phyloP scores from a whole-genome alignment of 2,113 vertebrate species.

The Aphelocoma coerulescens region DNA sequence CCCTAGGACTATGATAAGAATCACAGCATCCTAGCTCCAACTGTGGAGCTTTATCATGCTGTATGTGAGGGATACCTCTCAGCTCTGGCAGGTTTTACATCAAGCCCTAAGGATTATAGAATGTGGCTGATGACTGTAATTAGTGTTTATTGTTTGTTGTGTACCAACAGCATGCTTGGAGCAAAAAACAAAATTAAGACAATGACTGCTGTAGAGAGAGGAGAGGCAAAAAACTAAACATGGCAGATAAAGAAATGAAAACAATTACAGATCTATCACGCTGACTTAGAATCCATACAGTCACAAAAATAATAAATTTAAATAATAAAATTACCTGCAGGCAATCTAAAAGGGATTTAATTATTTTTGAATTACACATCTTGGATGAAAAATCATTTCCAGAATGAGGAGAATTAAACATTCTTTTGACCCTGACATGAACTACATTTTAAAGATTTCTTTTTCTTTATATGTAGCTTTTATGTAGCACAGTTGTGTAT shows the following conservation, averaged over 20 bases:
- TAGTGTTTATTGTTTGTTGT: slow-evolving; percentile 9
- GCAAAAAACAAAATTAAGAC: not conserved
- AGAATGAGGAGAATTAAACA: slow-evolving; percentile 9
- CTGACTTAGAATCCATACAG: slow-evolving; percentile 9
- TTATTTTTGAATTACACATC: slow-evolving; percentile 33
- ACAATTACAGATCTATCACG: slow-evolving; percentile 21
- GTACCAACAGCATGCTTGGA: slow-evolving; percentile 8
- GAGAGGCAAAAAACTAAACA: not conserved
- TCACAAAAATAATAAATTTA: slow-evolving; percentile 47
- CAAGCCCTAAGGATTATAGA: not conserved
- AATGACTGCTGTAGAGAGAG: not conserved
- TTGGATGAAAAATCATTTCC: not conserved
- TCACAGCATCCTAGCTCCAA: not conserved
- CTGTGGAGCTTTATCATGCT: not conserved
- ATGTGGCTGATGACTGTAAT: not conserved
- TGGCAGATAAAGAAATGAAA: slow-evolving; percentile 34
- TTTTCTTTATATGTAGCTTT: not conserved
- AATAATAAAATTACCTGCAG: slow-evolving; percentile 37
- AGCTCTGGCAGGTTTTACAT: not conserved
- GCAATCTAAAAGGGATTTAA: slow-evolving; percentile 34
- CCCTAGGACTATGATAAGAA: not conserved
- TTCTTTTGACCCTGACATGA: slow-evolving; percentile 21
- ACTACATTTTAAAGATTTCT: not conserved
- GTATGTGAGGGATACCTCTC: not conserved
- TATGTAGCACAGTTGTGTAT: not conserved